Conservation (phyloP, 1,140 invertebrate genomes). For the Drepana arcuata region DNA sequence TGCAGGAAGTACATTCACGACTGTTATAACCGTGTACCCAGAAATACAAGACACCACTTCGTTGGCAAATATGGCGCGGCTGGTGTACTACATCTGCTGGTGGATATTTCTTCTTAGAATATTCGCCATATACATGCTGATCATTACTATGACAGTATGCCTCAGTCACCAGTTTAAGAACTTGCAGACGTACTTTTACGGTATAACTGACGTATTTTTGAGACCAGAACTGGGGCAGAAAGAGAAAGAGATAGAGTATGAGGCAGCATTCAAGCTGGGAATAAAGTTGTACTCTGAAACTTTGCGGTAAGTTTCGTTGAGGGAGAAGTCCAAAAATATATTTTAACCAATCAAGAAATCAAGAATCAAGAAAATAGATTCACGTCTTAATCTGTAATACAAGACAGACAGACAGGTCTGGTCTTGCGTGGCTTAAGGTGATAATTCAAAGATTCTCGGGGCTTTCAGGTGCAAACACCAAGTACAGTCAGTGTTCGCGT, state of each 20-base stretch:
- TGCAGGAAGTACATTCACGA: constrained; percentile 34
- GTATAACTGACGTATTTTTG: constrained; percentile 27
- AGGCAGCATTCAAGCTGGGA: constrained; percentile 27
- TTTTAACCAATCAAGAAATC: no score
- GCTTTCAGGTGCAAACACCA: no score
- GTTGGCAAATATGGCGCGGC: constrained; percentile 17
- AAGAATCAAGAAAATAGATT: no score
- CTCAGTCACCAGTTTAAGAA: constrained; percentile 35
- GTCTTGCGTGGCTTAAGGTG: no score
- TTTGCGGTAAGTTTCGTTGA: constrained; percentile 25
- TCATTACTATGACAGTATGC: constrained; percentile 23
- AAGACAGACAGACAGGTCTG: no score
- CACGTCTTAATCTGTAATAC: no score
- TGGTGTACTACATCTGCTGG: constrained; percentile 29
- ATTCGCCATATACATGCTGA: constrained; percentile 20
- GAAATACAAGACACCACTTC: constrained; percentile 22
- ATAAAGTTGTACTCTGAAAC: constrained; percentile 36
- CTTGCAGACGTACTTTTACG: constrained; percentile 34
- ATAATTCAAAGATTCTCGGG: no score
- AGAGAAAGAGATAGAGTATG: constrained; percentile 30
- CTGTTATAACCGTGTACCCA: constrained; percentile 34
- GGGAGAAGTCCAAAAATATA: no score
- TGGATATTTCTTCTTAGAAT: constrained; percentile 31
- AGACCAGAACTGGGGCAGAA: constrained; percentile 14
- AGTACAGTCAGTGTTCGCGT: no score